Evolutionary conservation across 2,797 vertebrate species (phyloP), one percentile per base, ranked within the genome.

Genomic region (Rhinichthys osculus): DNA sequence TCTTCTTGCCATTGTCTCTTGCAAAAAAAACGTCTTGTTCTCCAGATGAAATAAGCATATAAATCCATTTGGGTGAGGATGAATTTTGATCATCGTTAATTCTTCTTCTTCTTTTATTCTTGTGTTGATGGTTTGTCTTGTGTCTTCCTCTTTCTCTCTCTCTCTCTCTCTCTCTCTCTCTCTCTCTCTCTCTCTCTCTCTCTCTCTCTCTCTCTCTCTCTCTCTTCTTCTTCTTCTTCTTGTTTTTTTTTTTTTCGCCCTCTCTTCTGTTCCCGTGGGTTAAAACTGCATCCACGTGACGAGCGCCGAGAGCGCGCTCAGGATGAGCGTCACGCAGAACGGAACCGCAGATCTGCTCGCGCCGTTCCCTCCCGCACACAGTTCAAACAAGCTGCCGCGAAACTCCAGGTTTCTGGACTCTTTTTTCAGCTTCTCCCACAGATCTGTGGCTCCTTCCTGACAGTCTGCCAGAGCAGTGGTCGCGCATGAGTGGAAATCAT

Each of bases 391-490:
- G 95, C 97, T 98, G 95, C 97, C 98, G 91, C 97, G 96, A 93
- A 98, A 97, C 91, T 98, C 96, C 97, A 99, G 95, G 92, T 96
- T 98, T 95, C 97, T 97, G 91, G 98, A 99, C 89, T 99, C 96
- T 94, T 96, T 96, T 94, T 98, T 99, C 93, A 99, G 95, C 94
- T 98, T 98, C 94, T 99, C 98, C 98, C 98, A 99, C 87, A 98
- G 95, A 91, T 98, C 97, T 91, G 97, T 96, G 85, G 97, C 97
- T 92, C 98, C 97, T 94, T 98, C 97, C 92, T 98, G 97, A 95
- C 98, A 99, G 96, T 99, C 97, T 80, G 97, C 97, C 92, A 99
- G 95, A 88, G 97, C 97, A 85, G 97, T 97, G 90, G 96, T 96
- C 90, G 98, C 97, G 89, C 98, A 99, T 90, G 96, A 96, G 93